Evolutionary conservation across 1,140 invertebrate species (phyloP), one percentile per base, ranked within the genome.

Genomic region (Drosophila nigrodunni): DNA sequence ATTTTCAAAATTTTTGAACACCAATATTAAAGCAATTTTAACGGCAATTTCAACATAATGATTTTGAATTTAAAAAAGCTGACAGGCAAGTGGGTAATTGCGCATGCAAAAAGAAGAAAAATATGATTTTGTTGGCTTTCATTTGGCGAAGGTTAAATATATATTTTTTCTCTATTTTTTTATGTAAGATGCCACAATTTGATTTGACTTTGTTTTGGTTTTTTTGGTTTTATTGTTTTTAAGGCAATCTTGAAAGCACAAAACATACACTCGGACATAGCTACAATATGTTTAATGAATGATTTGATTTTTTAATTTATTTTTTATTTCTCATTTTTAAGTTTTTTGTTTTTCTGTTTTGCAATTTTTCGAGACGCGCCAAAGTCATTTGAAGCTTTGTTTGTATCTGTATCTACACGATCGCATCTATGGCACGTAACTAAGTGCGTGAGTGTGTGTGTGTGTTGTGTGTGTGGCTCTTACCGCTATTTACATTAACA

Each of bases 401-500:
- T 50, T 70, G 71, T 82, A 74, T 83, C 66, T 89, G 52, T 78
- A 89, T 89, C 83, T 83, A 61, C 44, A 44, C 76, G 39, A 60
- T 79, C 37, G 66, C 78, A 87, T 87, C 85, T 74, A 55, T 49
- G 66, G 85, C 85, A 88, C 85, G 85, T 88, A 89, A 83, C 82
- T 71, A 54, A n/a, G 35, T 55, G 61, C 37, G 39, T 35, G 15
- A 46, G 76, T 72, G 55, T 74, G 76, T 72, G 46, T 47, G 44
- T 76, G 54, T 62, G 47, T 65, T 66, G 41, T 58, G 69, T 62
- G 50, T 66, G 78, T 76, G 85, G 65, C 83, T 89, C 81, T 89
- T 89, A 88, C 83, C 83, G 80, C 83, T 88, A 88, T 88, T 87
- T 87, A 89, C 86, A 89, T 89, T 89, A 89, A 81, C 85, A 85